Evolutionary conservation across 1,140 invertebrate genomes (phyloP).

Genomic region (Daktulosphaira vitifoliae): DNA sequence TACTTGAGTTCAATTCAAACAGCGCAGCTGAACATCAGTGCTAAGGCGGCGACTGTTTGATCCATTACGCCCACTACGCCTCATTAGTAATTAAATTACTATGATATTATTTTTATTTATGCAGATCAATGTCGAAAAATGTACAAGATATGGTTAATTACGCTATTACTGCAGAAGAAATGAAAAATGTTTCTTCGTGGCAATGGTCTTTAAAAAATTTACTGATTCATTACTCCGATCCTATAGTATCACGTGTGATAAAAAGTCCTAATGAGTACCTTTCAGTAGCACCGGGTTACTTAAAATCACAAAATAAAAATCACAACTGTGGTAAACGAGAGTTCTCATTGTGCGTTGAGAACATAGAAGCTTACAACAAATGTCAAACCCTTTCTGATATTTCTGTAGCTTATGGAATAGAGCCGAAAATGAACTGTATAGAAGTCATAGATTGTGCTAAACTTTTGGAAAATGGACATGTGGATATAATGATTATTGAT

Average conservation of each 20-base stretch:
- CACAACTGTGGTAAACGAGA: neutral
- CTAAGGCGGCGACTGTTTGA: no score
- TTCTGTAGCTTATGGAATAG: conserved; percentile 20
- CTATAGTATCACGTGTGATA: conserved; percentile 5
- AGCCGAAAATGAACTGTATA: conserved; percentile 14
- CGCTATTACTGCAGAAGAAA: neutral
- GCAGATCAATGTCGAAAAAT: neutral
- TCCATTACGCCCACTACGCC: no score
- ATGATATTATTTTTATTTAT: no score
- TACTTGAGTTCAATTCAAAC: no score
- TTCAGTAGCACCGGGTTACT: conserved; percentile 4
- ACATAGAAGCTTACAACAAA: conserved; percentile 2
- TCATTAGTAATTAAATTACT: no score
- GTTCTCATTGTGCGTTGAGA: conserved; percentile 12
- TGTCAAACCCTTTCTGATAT: conserved; percentile 19
- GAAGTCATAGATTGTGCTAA: neutral
- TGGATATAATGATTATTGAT: conserved; percentile 14
- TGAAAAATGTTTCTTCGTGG: neutral
- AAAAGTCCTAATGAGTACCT: conserved; percentile 16
- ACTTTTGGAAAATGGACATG: neutral
- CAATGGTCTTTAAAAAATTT: conserved; percentile 26
- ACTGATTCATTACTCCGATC: conserved; percentile 14
- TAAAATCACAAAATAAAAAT: neutral
- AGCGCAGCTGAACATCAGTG: no score
- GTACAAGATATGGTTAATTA: conserved; percentile 18